Evolutionary conservation across 2,797 vertebrate genomes (phyloP).

Genomic region (Loris lydekkerianus): DNA sequence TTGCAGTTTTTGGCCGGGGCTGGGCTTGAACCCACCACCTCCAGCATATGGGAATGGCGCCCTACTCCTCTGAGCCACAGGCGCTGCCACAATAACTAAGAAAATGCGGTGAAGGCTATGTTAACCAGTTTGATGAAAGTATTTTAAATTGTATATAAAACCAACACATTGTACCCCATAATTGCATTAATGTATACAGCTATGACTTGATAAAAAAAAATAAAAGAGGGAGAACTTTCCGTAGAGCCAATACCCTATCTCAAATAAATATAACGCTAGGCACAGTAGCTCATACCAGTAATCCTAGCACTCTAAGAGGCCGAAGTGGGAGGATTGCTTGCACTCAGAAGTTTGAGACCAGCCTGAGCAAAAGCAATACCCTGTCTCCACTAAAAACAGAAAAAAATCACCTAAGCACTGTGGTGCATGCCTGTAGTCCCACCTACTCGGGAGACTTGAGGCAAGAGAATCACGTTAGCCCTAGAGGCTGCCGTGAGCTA

Average conservation of each 20-base stretch:
- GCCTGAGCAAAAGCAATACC: not conserved
- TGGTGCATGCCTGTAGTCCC: not conserved
- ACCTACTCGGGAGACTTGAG: not conserved
- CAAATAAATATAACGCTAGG: not conserved
- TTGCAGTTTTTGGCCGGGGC: too few relatives aligned
- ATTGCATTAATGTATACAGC: too few relatives aligned
- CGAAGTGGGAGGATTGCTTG: not conserved
- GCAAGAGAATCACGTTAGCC: not conserved
- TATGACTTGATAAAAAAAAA: not conserved
- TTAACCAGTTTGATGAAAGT: too few relatives aligned
- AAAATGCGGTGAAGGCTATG: too few relatives aligned
- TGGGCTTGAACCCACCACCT: too few relatives aligned
- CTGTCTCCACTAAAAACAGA: not conserved
- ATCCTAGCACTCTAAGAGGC: not conserved
- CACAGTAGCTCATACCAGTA: not conserved
- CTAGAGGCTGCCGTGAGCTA: not conserved
- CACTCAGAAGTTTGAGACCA: not conserved
- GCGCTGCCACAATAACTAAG: too few relatives aligned
- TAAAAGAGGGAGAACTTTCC: not conserved
- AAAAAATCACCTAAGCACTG: not conserved
- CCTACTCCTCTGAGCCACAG: too few relatives aligned
- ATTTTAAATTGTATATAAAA: too few relatives aligned
- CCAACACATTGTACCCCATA: too few relatives aligned
- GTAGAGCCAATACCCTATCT: not conserved
- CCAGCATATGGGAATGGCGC: too few relatives aligned